phyloP scores from a whole-genome alignment of 2,797 vertebrate species.

The Chanos chanos region DNA sequence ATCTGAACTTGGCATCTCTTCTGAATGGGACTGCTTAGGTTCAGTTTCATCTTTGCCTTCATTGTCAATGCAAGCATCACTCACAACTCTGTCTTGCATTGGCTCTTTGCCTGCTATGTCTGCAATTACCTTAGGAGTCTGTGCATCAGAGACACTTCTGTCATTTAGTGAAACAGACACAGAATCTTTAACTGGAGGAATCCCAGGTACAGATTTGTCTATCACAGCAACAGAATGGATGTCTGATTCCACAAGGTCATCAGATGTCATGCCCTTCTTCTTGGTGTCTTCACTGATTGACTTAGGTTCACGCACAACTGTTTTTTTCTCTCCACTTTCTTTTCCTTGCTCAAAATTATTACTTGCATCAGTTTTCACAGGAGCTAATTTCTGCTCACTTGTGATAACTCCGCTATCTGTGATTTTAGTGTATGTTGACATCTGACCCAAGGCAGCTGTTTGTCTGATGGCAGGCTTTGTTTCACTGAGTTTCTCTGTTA shows the following conservation, averaged over 20 bases:
- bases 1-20: constrained; percentile 44
- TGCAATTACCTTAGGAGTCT: constrained; percentile 22
- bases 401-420: constrained; percentile 16
- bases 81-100: constrained; percentile 7
- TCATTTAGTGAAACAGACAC: constrained; percentile 5
- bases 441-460: constrained; percentile 1
- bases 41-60: constrained; percentile 34
- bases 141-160: not conserved
- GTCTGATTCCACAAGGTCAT: constrained; percentile 4
- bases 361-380: not conserved
- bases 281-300: constrained; percentile 9
- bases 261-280: not conserved
- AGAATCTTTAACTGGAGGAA: not conserved
- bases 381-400: too few relatives aligned
- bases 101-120: constrained; percentile 39
- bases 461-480: constrained; percentile 4
- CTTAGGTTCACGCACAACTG: not conserved
- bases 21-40: constrained; percentile 16
- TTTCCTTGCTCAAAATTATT: not conserved
- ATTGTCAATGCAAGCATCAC: not conserved
- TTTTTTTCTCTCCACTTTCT: constrained; percentile 2
- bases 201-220: not conserved
- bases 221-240: not conserved
- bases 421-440: not conserved
- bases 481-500: constrained; percentile 1